These are phyloP conservation scores for Acomys russatus DNA, from an alignment of 2,797 vertebrate genomes.

Conservation along the genomic window DNA sequence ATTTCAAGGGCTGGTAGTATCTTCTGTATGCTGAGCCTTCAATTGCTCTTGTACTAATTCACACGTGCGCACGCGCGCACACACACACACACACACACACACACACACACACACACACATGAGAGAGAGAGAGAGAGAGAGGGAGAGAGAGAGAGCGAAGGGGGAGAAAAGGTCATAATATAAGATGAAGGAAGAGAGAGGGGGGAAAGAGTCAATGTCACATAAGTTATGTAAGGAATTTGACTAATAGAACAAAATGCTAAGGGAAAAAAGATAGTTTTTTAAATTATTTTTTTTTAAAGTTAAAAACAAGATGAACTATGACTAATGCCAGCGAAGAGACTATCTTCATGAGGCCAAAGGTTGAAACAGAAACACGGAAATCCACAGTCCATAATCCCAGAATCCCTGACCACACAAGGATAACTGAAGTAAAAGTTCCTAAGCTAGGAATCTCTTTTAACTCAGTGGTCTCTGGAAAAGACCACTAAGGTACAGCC, in stretches of 20 bases:
- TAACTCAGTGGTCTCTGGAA: not conserved
- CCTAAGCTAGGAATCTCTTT: not conserved
- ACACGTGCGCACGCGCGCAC: too few relatives aligned
- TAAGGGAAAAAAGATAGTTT: not conserved
- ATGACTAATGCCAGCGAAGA: not conserved
- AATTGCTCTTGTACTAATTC: too few relatives aligned
- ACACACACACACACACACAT: too few relatives aligned
- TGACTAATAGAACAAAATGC: not conserved
- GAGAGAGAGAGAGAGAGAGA: too few relatives aligned
- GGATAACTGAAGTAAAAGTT: not conserved
- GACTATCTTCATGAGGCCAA: not conserved
- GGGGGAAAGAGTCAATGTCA: not conserved
- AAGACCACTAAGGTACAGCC: not conserved
- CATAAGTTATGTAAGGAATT: not conserved
- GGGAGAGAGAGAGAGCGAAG: too few relatives aligned
- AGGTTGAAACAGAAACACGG: not conserved
- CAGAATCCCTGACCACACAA: not conserved
- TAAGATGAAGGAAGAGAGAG: not conserved
- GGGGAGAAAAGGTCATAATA: too few relatives aligned
- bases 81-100: too few relatives aligned
- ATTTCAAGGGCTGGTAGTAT: too few relatives aligned
- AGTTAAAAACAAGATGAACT: too few relatives aligned
- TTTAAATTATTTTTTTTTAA: too few relatives aligned
- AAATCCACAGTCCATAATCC: not conserved
- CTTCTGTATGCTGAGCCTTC: too few relatives aligned